These are phyloP conservation scores for Zaprionus gabonicus DNA, from an alignment of 1,140 invertebrate genomes.

Conservation along the genomic window DNA sequence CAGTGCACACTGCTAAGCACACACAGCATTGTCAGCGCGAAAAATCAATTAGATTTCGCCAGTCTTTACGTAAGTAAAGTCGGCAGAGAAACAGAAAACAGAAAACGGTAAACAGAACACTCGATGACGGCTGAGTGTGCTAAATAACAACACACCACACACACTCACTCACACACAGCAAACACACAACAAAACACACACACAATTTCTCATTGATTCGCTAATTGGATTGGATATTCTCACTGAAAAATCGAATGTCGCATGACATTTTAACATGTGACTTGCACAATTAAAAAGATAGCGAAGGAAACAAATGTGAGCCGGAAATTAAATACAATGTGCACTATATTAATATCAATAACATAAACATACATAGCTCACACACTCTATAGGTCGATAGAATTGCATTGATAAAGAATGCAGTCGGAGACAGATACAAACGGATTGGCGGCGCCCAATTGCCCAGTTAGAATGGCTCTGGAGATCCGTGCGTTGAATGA, in stretches of 20 bases:
- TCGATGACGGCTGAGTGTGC: slow-evolving; percentile 31
- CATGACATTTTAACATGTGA: slow-evolving; percentile 40
- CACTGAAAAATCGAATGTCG: slow-evolving; percentile 43
- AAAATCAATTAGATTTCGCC: slow-evolving; percentile 48
- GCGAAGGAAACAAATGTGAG: slow-evolving; percentile 6
- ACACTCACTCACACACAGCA: slow-evolving; percentile 9
- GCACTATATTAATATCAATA: slow-evolving; percentile 8
- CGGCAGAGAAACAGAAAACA: slow-evolving; percentile 15
- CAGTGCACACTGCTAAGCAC: not conserved
- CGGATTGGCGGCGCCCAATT: slow-evolving; percentile 24
- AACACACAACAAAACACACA: slow-evolving; percentile 13
- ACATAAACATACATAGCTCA: not conserved
- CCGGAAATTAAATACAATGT: slow-evolving; percentile 7
- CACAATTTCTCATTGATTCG: slow-evolving; percentile 35
- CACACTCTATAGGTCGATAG: not conserved
- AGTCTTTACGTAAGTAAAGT: slow-evolving; percentile 39
- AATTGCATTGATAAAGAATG: slow-evolving; percentile 10
- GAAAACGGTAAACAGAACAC: slow-evolving; percentile 20
- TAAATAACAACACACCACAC: slow-evolving; percentile 33
- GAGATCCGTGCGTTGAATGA: slow-evolving; percentile 25
- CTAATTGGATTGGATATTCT: slow-evolving; percentile 39
- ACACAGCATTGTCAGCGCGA: slow-evolving; percentile 7
- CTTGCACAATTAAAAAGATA: slow-evolving; percentile 25
- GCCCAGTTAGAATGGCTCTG: slow-evolving; percentile 26
- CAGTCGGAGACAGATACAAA: slow-evolving; percentile 2